A percentile compares a stretch with the other conserved stretches of the same genome.
Conservation (phyloP, 2,797 vertebrate genomes). For the Sardinella longiceps region DNA sequence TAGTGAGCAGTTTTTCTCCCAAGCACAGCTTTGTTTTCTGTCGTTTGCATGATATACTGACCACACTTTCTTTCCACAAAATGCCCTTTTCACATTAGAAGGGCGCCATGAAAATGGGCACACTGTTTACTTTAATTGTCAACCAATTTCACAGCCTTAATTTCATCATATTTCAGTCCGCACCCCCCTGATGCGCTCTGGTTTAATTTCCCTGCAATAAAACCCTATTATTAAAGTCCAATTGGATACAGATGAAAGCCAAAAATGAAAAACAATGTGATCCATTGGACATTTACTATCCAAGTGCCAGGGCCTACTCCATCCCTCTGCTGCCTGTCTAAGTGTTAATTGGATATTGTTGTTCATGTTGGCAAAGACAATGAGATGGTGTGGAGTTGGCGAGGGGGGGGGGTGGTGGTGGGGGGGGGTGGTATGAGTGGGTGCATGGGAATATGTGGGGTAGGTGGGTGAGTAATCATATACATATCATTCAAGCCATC, state of each 20-base stretch:
- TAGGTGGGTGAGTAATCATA: conserved; percentile 35
- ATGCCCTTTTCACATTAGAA: conserved; percentile 47
- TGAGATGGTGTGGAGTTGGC: not conserved
- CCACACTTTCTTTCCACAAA: conserved; percentile 34
- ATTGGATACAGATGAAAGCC: conserved; percentile 44
- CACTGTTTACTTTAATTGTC: conserved; percentile 53
- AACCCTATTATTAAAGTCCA: conserved; percentile 50
- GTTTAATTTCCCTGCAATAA: conserved; percentile 50
- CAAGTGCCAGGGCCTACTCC: conserved; percentile 34
- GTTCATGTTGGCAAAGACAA: conserved; percentile 34
- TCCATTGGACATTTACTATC: conserved; percentile 36
- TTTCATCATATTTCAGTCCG: conserved; percentile 51
- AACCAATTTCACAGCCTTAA: conserved; percentile 52
- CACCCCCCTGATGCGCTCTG: conserved; percentile 36
- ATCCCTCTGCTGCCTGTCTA: conserved; percentile 38
- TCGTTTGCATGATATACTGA: conserved; percentile 26
- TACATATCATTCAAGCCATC: conserved; percentile 33
- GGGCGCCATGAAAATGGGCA: conserved; percentile 37
- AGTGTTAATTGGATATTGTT: conserved; percentile 51
- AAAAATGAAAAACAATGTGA: conserved; percentile 40
- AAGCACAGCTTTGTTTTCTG: conserved; percentile 41
- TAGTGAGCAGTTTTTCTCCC: conserved; percentile 30
- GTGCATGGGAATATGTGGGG: not conserved
- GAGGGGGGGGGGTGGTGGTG: not conserved
- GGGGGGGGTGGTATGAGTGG: not conserved